These are phyloP conservation scores for Schizotus pectinicornis DNA, from an alignment of 2,888 invertebrate species.

Conservation along the genomic window DNA sequence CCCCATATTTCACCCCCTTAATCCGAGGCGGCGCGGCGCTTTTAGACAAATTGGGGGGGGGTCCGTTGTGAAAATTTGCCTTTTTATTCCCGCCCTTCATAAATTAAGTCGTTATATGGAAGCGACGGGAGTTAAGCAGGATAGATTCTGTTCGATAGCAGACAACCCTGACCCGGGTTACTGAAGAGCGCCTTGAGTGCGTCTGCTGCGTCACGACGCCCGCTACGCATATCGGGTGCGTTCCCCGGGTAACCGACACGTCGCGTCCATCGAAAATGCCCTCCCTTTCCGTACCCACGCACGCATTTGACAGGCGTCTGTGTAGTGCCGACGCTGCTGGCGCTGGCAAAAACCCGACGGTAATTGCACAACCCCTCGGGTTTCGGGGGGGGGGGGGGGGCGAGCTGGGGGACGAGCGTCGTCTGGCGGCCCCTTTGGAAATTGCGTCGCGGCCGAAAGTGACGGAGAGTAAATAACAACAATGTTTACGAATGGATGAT, in stretches of 20 bases:
- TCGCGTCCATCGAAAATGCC: constrained; percentile 29
- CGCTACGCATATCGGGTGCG: constrained; percentile 20
- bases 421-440: too few species aligned
- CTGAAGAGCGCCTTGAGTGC: constrained; percentile 39
- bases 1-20: too few species aligned
- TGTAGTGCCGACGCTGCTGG: constrained; percentile 7
- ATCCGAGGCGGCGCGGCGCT: too few species aligned
- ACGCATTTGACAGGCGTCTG: constrained; percentile 20
- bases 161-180: constrained; percentile 46
- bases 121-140: neutral
- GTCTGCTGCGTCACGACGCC: constrained; percentile 27
- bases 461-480: too few species aligned
- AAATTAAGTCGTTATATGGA: too few species aligned
- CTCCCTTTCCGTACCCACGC: constrained; percentile 15
- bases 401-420: too few species aligned
- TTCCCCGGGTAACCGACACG: constrained; percentile 30
- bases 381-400: too few species aligned
- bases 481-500: too few species aligned
- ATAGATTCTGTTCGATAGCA: constrained; percentile 31
- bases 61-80: too few species aligned
- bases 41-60: too few species aligned
- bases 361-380: neutral
- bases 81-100: too few species aligned
- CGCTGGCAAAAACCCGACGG: constrained; percentile 19
- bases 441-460: too few species aligned